These are phyloP conservation scores for Cygnus atratus DNA, from an alignment of 2,113 vertebrate genomes.

Conservation along the genomic window DNA sequence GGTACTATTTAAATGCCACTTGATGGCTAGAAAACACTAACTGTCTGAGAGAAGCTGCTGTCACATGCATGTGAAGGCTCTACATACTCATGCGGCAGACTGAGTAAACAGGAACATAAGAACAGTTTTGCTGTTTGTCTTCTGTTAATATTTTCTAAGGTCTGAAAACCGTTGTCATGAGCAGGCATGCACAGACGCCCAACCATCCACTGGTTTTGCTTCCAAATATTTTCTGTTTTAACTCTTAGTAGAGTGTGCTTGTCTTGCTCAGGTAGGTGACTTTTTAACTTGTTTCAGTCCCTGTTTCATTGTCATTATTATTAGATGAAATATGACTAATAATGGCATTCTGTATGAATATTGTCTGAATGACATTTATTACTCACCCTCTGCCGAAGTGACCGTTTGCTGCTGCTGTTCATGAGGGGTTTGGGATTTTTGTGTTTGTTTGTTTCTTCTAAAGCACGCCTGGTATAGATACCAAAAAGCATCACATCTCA, in stretches of 20 bases:
- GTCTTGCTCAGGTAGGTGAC: background rate
- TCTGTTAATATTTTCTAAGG: background rate
- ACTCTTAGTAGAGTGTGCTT: background rate
- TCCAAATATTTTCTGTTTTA: background rate
- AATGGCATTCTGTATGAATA: accelerated
- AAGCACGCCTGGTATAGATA: background rate
- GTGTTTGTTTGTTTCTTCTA: background rate
- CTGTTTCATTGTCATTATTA: background rate
- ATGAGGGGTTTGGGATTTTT: background rate
- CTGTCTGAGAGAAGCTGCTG: background rate
- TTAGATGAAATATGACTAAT: background rate
- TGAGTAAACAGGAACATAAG: background rate
- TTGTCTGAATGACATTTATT: background rate
- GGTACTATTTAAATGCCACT: background rate
- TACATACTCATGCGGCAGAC: background rate
- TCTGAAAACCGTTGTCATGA: background rate
- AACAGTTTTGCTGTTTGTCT: background rate
- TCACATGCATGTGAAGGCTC: background rate
- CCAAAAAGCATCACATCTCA: background rate
- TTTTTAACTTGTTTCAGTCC: background rate
- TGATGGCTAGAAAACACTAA: background rate
- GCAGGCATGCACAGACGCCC: background rate
- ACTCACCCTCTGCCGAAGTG: background rate
- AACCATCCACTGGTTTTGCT: background rate
- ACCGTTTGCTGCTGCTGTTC: background rate